phyloP scores from a whole-genome alignment of 2,113 vertebrate genomes.

The Salvelinus namaycush region DNA sequence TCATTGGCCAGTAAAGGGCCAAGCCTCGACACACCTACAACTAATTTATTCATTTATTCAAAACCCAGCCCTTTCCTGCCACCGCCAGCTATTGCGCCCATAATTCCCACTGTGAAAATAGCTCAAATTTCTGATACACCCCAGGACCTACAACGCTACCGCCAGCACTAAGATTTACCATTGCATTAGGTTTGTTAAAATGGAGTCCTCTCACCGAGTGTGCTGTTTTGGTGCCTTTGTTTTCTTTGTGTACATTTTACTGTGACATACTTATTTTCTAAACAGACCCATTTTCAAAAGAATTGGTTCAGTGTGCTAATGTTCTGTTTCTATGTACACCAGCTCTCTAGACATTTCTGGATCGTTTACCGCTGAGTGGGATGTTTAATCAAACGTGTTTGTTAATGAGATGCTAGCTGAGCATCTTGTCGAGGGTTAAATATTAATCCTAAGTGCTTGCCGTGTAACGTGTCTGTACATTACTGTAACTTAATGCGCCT shows the following conservation, averaged over 20 bases:
- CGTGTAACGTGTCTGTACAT: conserved; percentile 18
- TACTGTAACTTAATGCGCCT: conserved; percentile 3
- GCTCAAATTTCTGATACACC: too few relatives aligned
- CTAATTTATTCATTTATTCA: too few relatives aligned
- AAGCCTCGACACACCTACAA: too few relatives aligned
- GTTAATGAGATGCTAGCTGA: neutral
- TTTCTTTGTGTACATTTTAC: neutral
- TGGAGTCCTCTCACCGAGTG: too few relatives aligned
- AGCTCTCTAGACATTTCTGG: neutral
- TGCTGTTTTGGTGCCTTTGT: neutral
- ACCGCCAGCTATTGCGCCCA: too few relatives aligned
- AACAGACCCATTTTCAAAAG: neutral
- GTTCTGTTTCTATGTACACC: neutral
- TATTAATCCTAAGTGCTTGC: conserved; percentile 15
- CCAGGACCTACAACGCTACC: too few relatives aligned
- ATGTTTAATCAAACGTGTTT: neutral
- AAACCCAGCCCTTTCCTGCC: too few relatives aligned
- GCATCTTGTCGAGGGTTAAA: conserved; percentile 6
- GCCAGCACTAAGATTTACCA: too few relatives aligned
- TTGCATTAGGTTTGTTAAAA: too few relatives aligned
- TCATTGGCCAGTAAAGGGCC: too few relatives aligned
- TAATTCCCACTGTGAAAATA: too few relatives aligned
- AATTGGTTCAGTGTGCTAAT: neutral
- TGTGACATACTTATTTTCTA: neutral
- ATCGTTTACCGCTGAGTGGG: neutral